Conservation (phyloP, 2,888 invertebrate species). For the Anodontia alba region DNA sequence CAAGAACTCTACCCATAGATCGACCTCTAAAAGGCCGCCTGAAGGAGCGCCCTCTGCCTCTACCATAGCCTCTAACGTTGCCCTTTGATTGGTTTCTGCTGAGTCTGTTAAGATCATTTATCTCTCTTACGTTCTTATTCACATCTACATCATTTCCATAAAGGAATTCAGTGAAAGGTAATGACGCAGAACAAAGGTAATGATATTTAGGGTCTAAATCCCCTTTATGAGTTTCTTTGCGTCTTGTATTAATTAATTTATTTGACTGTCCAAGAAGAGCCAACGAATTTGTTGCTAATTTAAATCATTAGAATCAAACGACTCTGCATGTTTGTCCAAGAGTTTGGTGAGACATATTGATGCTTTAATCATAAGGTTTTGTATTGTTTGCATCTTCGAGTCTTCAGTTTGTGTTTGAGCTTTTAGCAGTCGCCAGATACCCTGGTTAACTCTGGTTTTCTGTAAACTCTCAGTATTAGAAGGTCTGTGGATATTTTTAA, state of each 20-base stretch:
- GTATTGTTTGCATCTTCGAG: slow-evolving; percentile 32
- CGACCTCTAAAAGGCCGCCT: too few relatives aligned
- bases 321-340: slow-evolving; percentile 18
- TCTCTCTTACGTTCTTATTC: too few relatives aligned
- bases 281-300: not conserved
- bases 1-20: not conserved
- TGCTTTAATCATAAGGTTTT: slow-evolving; percentile 21
- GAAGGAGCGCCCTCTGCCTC: not conserved
- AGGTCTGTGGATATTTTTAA: slow-evolving; percentile 35
- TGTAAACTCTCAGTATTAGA: slow-evolving; percentile 29
- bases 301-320: not conserved
- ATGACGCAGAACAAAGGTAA: too few relatives aligned
- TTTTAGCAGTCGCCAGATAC: slow-evolving; percentile 37
- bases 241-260: slow-evolving; percentile 22
- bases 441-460: slow-evolving; percentile 41
- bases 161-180: slow-evolving; percentile 34
- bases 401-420: not conserved
- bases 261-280: slow-evolving; percentile 21
- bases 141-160: too few relatives aligned
- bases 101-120: slow-evolving; percentile 34
- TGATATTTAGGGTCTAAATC: slow-evolving; percentile 36
- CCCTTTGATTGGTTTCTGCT: too few relatives aligned
- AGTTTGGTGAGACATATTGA: too few relatives aligned
- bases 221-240: slow-evolving; percentile 17
- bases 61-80: not conserved